These are phyloP conservation scores for Bombus affinis DNA, from an alignment of 1,140 invertebrate genomes.

Conservation along the genomic window DNA sequence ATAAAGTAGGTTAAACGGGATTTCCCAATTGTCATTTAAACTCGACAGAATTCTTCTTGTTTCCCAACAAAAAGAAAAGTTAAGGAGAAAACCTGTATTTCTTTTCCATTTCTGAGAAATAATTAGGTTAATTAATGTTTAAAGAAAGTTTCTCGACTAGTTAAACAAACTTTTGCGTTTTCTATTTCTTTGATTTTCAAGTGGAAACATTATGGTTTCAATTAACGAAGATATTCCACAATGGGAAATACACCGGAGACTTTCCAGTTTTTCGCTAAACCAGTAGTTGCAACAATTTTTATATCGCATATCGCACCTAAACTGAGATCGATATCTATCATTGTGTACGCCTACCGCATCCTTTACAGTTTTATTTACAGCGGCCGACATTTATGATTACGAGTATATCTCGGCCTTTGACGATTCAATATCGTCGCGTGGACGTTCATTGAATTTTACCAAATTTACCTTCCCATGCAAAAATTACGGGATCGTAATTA, in stretches of 20 bases:
- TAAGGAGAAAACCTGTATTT: neutral
- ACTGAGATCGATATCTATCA: neutral
- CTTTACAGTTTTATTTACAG: conserved; percentile 25
- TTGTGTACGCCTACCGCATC: neutral
- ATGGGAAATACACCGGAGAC: too few relatives aligned
- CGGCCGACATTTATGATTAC: conserved; percentile 40
- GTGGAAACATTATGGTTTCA: too few relatives aligned
- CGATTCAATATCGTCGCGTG: conserved; percentile 32
- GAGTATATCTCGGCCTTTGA: conserved; percentile 27
- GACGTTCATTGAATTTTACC: conserved; percentile 34
- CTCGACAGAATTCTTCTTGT: neutral
- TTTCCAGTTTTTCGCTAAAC: too few relatives aligned
- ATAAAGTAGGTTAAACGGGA: neutral
- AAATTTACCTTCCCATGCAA: too few relatives aligned
- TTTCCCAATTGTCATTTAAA: neutral
- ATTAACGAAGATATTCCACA: too few relatives aligned
- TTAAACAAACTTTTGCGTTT: neutral
- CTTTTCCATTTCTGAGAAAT: too few relatives aligned
- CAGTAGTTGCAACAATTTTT: too few relatives aligned
- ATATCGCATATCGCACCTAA: too few relatives aligned
- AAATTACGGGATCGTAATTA: too few relatives aligned
- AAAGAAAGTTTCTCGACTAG: neutral
- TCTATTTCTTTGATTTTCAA: too few relatives aligned
- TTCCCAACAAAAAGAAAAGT: neutral
- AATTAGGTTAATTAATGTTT: conserved; percentile 10